Evolutionary conservation across 1,140 invertebrate species (phyloP), one percentile per base, ranked within the genome.

Genomic region (Tigriopus japonicus): DNA sequence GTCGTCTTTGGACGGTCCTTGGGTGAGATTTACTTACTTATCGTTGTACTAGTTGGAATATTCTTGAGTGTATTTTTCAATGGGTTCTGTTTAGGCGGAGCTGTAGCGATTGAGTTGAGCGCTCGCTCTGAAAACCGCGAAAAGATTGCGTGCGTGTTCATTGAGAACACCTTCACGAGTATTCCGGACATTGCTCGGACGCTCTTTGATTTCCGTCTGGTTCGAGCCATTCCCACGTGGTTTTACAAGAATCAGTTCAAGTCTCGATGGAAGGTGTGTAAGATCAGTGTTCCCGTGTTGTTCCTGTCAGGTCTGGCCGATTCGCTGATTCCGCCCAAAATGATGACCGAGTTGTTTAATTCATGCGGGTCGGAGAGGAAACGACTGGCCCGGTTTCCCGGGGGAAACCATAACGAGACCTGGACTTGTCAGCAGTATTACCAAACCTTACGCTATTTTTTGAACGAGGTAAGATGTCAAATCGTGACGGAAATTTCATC

Each of bases 141-240:
- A 69, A 84, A 81, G 73, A 81, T 93, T 62, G 83, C 84, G 78
- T 87, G 83, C 66, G 71, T 93, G 63, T 80, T 96, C 64, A 76
- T 95, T 28, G 91, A 96, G 74, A 96, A 96, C 70, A 93, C 90
- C 43, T 96, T 96, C 68, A 93, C 88, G 9, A 89, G 84, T 68
- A 87, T 96, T 71, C 87, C 87, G 24, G 87, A 90, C 64, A 92
- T 94, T 81, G 87, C 86, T 19, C 69, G 63, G 62, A 63, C 66
- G n/a, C 63, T 72, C 53, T 66, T 72, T 54, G 64, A 67, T 55
- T 66, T 56, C 21, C 43, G 28, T 7, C 10, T 42, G 55, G 62
- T 64, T 62, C 23, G 21, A 56, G 49, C 12, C 9, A 56, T 59
- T 24, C 51, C 58, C 24, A 24, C 19, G 65, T 67, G 24, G 17